A percentile compares a stretch with the other conserved stretches of the same genome.
Evolutionary conservation across 2,797 vertebrate genomes (phyloP).

Genomic region (Pteropus rufus): DNA sequence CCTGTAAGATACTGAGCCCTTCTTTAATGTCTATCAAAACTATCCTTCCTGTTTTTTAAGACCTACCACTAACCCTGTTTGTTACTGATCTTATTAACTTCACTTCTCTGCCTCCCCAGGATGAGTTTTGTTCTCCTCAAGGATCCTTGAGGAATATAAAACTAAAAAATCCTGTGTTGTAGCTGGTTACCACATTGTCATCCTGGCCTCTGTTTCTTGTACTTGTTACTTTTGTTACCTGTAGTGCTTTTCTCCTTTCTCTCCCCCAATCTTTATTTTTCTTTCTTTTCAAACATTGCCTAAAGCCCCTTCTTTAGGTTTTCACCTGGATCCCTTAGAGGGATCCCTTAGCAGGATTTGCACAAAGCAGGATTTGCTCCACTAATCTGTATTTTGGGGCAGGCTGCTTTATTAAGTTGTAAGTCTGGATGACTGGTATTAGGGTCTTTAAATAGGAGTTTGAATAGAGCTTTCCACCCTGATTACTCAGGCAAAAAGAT

Average conservation of each 20-base stretch:
- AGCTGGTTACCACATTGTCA: neutral
- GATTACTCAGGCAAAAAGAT: neutral
- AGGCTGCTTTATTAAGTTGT: neutral
- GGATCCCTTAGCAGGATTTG: no score
- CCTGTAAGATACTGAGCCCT: neutral
- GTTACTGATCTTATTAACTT: neutral
- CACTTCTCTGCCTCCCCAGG: neutral
- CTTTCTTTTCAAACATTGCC: neutral
- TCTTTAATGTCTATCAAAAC: neutral
- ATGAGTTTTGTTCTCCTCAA: neutral
- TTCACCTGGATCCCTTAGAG: neutral
- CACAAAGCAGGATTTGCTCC: neutral
- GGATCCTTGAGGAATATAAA: neutral
- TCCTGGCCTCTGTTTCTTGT: neutral
- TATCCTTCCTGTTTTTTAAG: neutral
- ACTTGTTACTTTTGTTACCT: neutral
- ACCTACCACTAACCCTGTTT: neutral
- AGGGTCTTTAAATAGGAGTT: neutral
- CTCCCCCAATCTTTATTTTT: neutral
- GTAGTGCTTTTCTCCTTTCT: neutral
- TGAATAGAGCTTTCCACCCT: constrained; percentile 11
- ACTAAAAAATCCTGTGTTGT: neutral
- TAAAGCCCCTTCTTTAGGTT: neutral
- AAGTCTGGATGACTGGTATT: neutral
- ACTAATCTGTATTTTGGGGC: neutral